A percentile compares a stretch with the other conserved stretches of the same genome.
phyloP scores from a whole-genome alignment of 2,888 invertebrate species.

The Galeruca laticollis region DNA sequence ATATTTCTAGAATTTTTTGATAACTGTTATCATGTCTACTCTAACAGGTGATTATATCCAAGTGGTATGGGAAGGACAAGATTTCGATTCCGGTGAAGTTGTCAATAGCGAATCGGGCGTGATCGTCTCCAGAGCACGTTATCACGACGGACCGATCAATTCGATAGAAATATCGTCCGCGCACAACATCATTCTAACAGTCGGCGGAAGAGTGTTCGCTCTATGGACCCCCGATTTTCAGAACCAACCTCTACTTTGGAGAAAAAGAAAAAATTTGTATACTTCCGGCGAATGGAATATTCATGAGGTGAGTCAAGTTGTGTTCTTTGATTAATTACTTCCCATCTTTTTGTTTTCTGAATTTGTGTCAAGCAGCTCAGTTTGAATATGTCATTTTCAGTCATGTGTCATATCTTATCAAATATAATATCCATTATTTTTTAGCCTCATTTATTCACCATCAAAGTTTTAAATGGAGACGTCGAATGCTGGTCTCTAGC shows the following conservation, averaged over 20 bases:
- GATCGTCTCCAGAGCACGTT: constrained; percentile 58
- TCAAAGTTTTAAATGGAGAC: constrained; percentile 47
- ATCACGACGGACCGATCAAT: constrained; percentile 79
- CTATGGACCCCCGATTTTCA: constrained; percentile 70
- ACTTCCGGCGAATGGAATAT: constrained; percentile 79
- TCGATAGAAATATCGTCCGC: constrained; percentile 37
- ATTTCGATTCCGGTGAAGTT: constrained; percentile 73
- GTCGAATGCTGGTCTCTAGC: constrained; percentile 84
- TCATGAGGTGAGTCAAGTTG: constrained; percentile 42
- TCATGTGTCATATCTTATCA: too few relatives aligned
- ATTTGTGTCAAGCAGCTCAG: too few relatives aligned
- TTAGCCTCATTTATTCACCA: constrained; percentile 47
- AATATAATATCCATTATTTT: background rate
- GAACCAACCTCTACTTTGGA: constrained; percentile 76
- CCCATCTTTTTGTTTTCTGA: too few relatives aligned
- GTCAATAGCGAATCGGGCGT: constrained; percentile 76
- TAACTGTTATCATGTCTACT: background rate
- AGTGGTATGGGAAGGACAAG: constrained; percentile 77
- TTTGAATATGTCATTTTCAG: too few relatives aligned
- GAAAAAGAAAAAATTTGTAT: constrained; percentile 71
- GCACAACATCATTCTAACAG: constrained; percentile 45
- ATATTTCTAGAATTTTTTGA: too few relatives aligned
- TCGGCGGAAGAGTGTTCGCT: constrained; percentile 62
- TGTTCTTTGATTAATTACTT: too few relatives aligned
- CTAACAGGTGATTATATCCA: constrained; percentile 60